phyloP scores from a whole-genome alignment of 53 echinoderm and acorn worm genomes.

The Crossaster papposus region DNA sequence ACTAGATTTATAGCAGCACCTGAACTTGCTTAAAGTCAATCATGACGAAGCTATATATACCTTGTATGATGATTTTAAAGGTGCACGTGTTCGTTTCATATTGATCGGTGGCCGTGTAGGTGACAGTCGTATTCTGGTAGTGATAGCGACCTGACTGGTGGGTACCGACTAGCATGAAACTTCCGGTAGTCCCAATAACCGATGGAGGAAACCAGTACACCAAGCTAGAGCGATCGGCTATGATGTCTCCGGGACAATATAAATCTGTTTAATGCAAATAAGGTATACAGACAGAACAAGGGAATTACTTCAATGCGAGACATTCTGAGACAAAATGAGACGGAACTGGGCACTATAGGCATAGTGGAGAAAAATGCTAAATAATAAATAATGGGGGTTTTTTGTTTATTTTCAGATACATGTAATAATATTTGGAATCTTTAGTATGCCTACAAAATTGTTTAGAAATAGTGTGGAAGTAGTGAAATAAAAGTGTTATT shows the following conservation, averaged over 20 bases:
- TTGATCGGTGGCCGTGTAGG: slow-evolving; percentile 19
- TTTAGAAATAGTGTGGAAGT: too few species aligned
- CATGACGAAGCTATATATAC: slow-evolving; percentile 4
- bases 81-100: neutral
- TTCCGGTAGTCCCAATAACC: neutral
- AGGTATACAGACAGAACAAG: neutral
- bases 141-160: slow-evolving; percentile 34
- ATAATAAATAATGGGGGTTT: too few species aligned
- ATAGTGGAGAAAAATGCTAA: too few species aligned
- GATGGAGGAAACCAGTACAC: slow-evolving; percentile 48
- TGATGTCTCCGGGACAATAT: neutral
- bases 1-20: too few species aligned
- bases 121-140: slow-evolving; percentile 32
- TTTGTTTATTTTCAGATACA: too few species aligned
- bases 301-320: neutral
- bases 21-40: too few species aligned
- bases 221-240: neutral
- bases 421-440: too few species aligned
- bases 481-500: too few species aligned
- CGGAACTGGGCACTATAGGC: too few species aligned
- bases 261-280: neutral
- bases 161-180: neutral
- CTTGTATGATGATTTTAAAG: slow-evolving; percentile 2
- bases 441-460: too few species aligned
- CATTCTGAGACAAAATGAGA: too few species aligned